Evolutionary conservation across 2,888 invertebrate genomes (phyloP).

Genomic region (Oligia latruncula): DNA sequence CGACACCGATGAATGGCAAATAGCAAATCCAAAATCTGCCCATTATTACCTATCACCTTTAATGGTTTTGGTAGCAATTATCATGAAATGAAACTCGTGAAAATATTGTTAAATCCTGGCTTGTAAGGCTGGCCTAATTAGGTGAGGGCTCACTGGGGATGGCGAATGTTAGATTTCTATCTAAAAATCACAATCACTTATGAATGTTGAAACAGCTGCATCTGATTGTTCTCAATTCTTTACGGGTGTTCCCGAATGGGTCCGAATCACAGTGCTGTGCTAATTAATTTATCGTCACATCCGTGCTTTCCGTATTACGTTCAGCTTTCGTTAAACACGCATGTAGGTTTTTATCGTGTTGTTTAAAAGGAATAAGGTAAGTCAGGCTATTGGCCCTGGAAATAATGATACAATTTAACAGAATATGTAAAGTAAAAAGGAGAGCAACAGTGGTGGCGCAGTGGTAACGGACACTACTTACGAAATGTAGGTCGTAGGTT

Average conservation of each 20-base stretch:
- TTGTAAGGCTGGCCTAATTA: too few species aligned
- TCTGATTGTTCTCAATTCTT: constrained; percentile 9
- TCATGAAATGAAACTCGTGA: not conserved
- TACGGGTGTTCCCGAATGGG: constrained; percentile 45
- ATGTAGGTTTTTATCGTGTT: constrained; percentile 48
- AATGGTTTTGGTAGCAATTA: not conserved
- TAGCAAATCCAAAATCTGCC: not conserved
- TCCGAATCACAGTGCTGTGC: constrained; percentile 74
- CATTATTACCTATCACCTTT: not conserved
- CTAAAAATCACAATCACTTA: not conserved
- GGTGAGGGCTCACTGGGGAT: not conserved
- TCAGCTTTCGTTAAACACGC: constrained; percentile 69
- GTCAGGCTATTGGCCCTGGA: not conserved
- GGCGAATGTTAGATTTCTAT: not conserved
- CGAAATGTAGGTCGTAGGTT: not conserved
- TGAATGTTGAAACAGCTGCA: constrained; percentile 15
- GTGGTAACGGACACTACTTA: not conserved
- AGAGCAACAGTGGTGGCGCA: not conserved
- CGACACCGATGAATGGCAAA: not conserved
- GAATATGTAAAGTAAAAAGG: not conserved
- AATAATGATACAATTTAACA: not conserved
- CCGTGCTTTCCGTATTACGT: constrained; percentile 64
- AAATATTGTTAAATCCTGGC: not conserved
- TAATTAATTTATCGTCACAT: constrained; percentile 85
- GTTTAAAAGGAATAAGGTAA: constrained; percentile 28